Percentiles rank a stretch among this genome's conserved stretches.
These are phyloP conservation scores for Pelmatolapia mariae DNA, from an alignment of 2,113 vertebrate species.

Conservation along the genomic window DNA sequence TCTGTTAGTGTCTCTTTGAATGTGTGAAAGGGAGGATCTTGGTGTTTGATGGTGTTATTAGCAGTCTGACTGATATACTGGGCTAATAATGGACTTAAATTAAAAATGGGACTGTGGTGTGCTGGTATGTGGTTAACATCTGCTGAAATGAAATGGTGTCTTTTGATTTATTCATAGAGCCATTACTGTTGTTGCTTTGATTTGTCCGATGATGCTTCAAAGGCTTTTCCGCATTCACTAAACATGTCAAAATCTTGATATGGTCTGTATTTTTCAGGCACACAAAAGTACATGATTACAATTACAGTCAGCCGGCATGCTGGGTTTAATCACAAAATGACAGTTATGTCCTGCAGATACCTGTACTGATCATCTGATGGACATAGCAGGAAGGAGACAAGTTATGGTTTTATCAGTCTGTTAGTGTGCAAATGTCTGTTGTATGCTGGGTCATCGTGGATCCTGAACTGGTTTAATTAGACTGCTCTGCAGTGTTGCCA, in stretches of 20 bases:
- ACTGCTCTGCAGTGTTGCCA: slow-evolving; percentile 1
- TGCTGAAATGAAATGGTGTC: neutral
- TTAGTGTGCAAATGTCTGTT: neutral
- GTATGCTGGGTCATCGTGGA: neutral
- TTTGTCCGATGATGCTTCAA: neutral
- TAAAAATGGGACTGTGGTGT: neutral
- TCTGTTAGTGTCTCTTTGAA: neutral
- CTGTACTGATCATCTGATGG: neutral
- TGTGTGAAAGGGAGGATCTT: neutral
- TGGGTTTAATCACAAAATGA: neutral
- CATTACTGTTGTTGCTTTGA: neutral
- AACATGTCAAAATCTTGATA: neutral
- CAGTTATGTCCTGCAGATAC: neutral
- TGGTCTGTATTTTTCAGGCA: neutral
- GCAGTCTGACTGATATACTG: slow-evolving; percentile 1
- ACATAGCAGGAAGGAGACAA: neutral
- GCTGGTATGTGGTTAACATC: neutral
- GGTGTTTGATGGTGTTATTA: slow-evolving; percentile 28
- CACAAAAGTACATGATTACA: neutral
- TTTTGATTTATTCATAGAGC: neutral
- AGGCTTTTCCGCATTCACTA: neutral
- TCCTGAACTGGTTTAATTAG: neutral
- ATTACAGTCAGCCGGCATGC: neutral
- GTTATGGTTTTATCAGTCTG: neutral
- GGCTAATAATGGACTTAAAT: slow-evolving; percentile 21